Evolutionary conservation across 1,140 invertebrate species (phyloP).

Genomic region (Nasonia giraulti): DNA sequence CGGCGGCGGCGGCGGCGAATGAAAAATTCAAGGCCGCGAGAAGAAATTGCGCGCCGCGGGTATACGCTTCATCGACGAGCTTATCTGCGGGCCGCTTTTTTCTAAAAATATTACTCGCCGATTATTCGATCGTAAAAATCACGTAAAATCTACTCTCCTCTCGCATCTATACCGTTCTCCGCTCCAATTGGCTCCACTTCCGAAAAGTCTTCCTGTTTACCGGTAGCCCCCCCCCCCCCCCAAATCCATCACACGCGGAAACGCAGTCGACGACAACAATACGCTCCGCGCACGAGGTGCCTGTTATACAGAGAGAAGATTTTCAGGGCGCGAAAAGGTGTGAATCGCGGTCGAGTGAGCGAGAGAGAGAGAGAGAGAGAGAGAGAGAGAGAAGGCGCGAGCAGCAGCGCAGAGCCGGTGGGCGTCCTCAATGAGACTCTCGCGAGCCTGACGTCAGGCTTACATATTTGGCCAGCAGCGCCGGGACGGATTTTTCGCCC

Average conservation of each 20-base stretch:
- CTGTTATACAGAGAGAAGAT: background rate
- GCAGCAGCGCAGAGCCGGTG: conserved; percentile 48
- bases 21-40: conserved; percentile 7
- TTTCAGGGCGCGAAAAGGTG: conserved; percentile 27
- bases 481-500: conserved; percentile 39
- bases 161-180: no score
- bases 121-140: background rate
- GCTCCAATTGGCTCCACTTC: background rate
- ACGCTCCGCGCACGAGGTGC: no score
- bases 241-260: no score
- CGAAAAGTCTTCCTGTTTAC: background rate
- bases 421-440: conserved; percentile 59
- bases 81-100: background rate
- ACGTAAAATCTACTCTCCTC: no score
- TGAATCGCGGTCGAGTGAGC: conserved; percentile 32
- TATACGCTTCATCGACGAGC: background rate
- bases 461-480: conserved; percentile 71
- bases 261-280: no score
- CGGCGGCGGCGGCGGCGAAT: conserved; percentile 5
- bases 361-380: conserved; percentile 29
- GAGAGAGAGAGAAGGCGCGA: conserved; percentile 42
- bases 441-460: conserved; percentile 69
- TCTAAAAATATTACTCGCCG: background rate
- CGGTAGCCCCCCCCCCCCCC: no score
- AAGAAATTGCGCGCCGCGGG: background rate